A percentile compares a stretch with the other conserved stretches of the same genome.
Evolutionary conservation across 2,797 vertebrate genomes (phyloP).

Genomic region (Enteromius trimaculatus): DNA sequence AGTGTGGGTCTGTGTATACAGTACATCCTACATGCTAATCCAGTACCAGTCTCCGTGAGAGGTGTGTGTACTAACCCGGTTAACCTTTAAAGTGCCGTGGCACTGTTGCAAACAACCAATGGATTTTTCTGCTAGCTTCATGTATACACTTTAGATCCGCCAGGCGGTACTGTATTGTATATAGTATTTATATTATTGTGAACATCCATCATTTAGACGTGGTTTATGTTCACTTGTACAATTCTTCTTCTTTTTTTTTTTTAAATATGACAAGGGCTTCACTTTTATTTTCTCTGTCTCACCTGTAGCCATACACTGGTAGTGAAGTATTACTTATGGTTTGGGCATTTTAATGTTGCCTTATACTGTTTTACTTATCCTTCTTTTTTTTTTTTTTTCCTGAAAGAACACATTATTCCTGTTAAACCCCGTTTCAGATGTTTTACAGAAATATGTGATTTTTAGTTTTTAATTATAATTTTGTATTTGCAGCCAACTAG

Average conservation of each 20-base stretch:
- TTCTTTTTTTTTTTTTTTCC: neutral
- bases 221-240: slow-evolving; percentile 81
- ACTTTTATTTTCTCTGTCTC: slow-evolving; percentile 62
- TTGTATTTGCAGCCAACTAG: slow-evolving; percentile 8
- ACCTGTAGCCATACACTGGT: slow-evolving; percentile 48
- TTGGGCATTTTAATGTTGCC: slow-evolving; percentile 32
- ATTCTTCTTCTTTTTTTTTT: slow-evolving; percentile 74
- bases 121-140: slow-evolving; percentile 59
- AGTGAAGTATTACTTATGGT: slow-evolving; percentile 37
- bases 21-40: slow-evolving; percentile 43
- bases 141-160: slow-evolving; percentile 78
- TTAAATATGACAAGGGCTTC: slow-evolving; percentile 83
- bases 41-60: slow-evolving; percentile 31
- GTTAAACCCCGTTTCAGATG: neutral
- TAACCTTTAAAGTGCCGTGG: slow-evolving; percentile 57
- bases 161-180: slow-evolving; percentile 84
- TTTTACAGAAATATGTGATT: slow-evolving; percentile 13
- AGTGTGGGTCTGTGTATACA: slow-evolving; percentile 29
- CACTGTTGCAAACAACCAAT: slow-evolving; percentile 54
- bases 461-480: neutral
- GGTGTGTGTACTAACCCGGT: slow-evolving; percentile 36
- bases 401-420: neutral
- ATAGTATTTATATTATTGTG: slow-evolving; percentile 83
- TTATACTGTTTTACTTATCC: slow-evolving; percentile 16
- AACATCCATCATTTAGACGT: slow-evolving; percentile 80